Evolutionary conservation across 1,140 invertebrate genomes (phyloP), one percentile per base, ranked within the genome.

Genomic region (Drosophila kikkawai): DNA sequence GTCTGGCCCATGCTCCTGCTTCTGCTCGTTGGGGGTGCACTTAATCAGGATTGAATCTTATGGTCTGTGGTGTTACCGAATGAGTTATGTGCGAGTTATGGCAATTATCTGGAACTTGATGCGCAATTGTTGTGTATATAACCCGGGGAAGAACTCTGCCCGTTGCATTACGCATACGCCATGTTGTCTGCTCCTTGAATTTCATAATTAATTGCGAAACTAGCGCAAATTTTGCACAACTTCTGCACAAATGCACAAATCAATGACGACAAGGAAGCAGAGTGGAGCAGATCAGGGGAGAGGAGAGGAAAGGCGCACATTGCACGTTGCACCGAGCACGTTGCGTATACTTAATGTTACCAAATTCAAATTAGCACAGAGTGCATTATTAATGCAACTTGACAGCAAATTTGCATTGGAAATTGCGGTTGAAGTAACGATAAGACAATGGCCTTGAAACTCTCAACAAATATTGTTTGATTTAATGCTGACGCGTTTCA

Each of bases 181-280:
- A 26, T 11, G 41, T 66, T 59, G 37, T 44, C 47, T 22, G 50
- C 29, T 36, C 5, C 53, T 64, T 29, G 67, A 51, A 66, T 77
- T 71, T 68, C 76, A 80, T 88, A 87, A 87, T 83, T 87, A 88
- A 83, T 88, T 77, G 53, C 58, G 70, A 73, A 65, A 55, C 74
- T 79, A 53, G 75, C 26, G 48, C 74, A 67, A 47, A 68, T 67
- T 69, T 51, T 59, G 66, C 60, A 78, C 64, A 84, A 70, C 48
- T 79, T 86, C 55, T 73, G 70, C 82, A 50, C 63, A 76, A 86
- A 71, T 82, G 83, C 75, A 58, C 81, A 80, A 75, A 83, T 88
- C 76, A 67, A 67, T 65, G 50, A 2, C 7, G 51, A 55, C 34
- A 39, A 26, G 34, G 17, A 12, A 15, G 11, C 22, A 48, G 19